phyloP scores from a whole-genome alignment of 2,113 vertebrate genomes.

The Corapipo altera region DNA sequence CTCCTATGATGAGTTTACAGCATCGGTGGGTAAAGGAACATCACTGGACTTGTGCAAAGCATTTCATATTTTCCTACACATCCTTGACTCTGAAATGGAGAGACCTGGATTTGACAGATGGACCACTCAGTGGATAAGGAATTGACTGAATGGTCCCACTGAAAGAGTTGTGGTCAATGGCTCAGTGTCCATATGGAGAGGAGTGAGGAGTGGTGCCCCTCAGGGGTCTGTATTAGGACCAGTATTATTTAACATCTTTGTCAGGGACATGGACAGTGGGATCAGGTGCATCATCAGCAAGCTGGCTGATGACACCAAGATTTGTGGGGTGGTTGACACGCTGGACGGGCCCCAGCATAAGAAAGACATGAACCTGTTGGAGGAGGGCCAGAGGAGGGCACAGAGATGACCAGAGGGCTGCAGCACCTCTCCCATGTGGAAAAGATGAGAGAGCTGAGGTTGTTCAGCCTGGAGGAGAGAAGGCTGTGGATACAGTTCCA shows the following conservation, averaged over 20 bases:
- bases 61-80: neutral
- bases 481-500: neutral
- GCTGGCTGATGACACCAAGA: neutral
- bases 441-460: neutral
- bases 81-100: neutral
- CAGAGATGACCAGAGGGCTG: neutral
- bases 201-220: neutral
- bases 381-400: neutral
- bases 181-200: neutral
- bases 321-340: neutral
- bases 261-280: no score
- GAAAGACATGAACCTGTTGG: neutral
- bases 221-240: neutral
- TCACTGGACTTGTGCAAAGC: neutral
- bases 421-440: neutral
- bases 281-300: neutral
- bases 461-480: neutral
- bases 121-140: neutral
- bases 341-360: neutral
- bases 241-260: neutral
- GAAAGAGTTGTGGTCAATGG: neutral
- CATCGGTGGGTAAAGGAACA: neutral
- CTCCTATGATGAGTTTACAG: rapidly evolving
- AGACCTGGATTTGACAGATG: neutral
- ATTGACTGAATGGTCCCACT: neutral